A percentile compares a stretch with the other conserved stretches of the same genome.
Conservation (phyloP, 2,797 vertebrate genomes). For the Falco peregrinus region DNA sequence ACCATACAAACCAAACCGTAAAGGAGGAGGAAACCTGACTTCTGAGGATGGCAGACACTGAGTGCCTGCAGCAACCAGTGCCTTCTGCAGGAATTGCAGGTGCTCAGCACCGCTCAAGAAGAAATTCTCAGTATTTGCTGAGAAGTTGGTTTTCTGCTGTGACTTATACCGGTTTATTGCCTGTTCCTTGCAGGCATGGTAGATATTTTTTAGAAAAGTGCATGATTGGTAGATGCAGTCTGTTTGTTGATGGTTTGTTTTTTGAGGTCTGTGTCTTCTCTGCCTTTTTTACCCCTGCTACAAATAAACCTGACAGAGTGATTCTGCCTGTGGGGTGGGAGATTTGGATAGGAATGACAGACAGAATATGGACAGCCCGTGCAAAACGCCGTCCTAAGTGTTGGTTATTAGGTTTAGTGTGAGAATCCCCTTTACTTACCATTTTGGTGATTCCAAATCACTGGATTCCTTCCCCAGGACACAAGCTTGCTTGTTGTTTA, state of each 20-base stretch:
- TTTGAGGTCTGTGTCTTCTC: neutral
- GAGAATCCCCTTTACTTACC: neutral
- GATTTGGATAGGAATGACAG: neutral
- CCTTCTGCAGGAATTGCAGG: neutral
- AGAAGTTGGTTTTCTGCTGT: neutral
- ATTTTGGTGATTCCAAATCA: neutral
- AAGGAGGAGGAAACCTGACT: neutral
- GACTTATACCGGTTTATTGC: neutral
- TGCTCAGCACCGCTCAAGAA: neutral
- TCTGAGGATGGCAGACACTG: neutral
- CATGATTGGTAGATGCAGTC: neutral
- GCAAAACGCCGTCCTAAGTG: neutral
- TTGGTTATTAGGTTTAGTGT: neutral
- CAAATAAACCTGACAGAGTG: neutral
- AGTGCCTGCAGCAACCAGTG: neutral
- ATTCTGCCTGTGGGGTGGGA: neutral
- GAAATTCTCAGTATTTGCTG: neutral
- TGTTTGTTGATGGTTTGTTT: neutral
- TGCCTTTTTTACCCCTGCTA: neutral
- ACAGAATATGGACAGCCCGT: neutral
- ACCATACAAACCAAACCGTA: neutral
- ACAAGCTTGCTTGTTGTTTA: neutral
- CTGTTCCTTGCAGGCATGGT: neutral
- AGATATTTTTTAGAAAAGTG: neutral
- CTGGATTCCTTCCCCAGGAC: neutral